These are phyloP conservation scores for Benitochromis conjunctus DNA, from an alignment of 2,113 vertebrate species.

Conservation along the genomic window DNA sequence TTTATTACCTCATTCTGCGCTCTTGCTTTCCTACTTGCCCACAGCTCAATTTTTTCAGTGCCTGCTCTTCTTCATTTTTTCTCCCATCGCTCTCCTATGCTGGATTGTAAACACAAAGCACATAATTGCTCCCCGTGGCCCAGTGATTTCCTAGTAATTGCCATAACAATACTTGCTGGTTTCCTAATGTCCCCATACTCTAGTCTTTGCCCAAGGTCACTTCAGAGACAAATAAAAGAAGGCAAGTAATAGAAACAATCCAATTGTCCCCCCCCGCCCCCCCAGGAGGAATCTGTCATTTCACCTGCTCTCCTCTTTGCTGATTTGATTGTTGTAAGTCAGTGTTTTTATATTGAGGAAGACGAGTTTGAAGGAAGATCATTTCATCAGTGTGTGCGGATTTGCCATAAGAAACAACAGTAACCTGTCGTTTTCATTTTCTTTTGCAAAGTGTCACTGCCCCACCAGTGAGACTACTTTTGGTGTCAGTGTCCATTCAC, in stretches of 20 bases:
- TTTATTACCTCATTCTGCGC: not conserved
- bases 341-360: not conserved
- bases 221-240: conserved; percentile 25
- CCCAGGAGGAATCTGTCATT: not conserved
- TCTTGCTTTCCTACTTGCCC: not conserved
- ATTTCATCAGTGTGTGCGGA: not conserved
- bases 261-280: not conserved
- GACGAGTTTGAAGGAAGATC: not conserved
- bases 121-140: conserved; percentile 65
- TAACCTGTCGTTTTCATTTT: not conserved
- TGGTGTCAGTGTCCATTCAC: not conserved
- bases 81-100: conserved; percentile 13
- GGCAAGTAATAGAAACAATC: conserved; percentile 19
- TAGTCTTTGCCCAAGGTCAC: conserved; percentile 53
- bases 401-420: not conserved
- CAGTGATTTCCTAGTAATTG: conserved; percentile 64
- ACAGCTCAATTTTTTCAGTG: not conserved
- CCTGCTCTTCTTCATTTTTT: conserved; percentile 3
- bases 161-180: conserved; percentile 54
- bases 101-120: conserved; percentile 53
- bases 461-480: not conserved
- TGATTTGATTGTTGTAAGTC: not conserved
- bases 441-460: not conserved
- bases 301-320: not conserved
- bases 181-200: conserved; percentile 40